Base-by-base conservation (phyloP, 2,797 vertebrate genomes). In the Smutsia temminckii region DNA sequence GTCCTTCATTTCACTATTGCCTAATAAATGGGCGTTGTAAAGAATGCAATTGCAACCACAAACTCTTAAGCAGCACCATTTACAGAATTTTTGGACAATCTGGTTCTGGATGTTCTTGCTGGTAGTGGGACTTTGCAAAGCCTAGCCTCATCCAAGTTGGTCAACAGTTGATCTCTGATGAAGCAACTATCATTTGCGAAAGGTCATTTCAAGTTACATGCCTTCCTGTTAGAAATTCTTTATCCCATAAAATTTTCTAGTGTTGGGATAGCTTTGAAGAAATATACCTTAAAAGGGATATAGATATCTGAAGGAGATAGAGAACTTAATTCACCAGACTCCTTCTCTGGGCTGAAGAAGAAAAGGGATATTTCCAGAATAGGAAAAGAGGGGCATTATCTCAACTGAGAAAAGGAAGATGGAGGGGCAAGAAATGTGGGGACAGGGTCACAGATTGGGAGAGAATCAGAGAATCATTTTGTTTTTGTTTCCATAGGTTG, bases 141-240 rank as follows among this genome's bases (percentile, higher is more conserved):
- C 21, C 59, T 79, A 29, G 17, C 21, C 42, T 95, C 77, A 13
- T 78, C 69, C 89, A 85, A 93, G 68, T 40, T 93, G 87, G 87
- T 93, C 89, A 93, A 93, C 23, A 95, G 75, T 20, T 93, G 55
- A 92, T 93, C 87, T 94, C 66, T 17, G 57, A 92, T 90, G 92
- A 97, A 90, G 84, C 84, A 88, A 94, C 25, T 2, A 16, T 85
- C 57, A 20, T 8, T 93, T 90, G 40, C 72, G 63, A 97, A 93
- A 94, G 34, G 49, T 25, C 37, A 91, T 53, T 81, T 95, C 51
- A 55, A 16, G 63, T 72, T 92, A 77, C 17, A 79, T 29, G 46
- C 10, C 34, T 83, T 93, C 71, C 29, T n/a, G 89, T 74, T 64
- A 57, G 61, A 85, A 90, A 85, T 55, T 69, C 32, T 84, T 83